Percentiles rank a stretch among this genome's conserved stretches.
Evolutionary conservation across 1,140 invertebrate species (phyloP).

Genomic region (Rhysida immarginata): DNA sequence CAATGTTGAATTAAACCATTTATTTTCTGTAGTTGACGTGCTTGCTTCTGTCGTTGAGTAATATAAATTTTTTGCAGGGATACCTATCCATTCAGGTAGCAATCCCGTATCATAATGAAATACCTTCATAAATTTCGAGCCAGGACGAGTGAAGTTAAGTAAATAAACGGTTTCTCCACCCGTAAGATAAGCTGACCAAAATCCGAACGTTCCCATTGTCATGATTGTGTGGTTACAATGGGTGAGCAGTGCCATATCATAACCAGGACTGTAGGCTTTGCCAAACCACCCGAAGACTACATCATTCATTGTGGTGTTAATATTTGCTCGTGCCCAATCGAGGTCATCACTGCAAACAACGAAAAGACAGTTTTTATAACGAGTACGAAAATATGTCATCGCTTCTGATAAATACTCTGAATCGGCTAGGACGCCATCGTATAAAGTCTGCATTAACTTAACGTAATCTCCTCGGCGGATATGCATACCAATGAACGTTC

Average conservation of each 20-base stretch:
- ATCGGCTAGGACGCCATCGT: conserved; percentile 34
- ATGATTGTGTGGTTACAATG: conserved; percentile 24
- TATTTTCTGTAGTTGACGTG: too few relatives aligned
- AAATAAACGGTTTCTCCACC: conserved; percentile 35
- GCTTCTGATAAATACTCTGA: conserved; percentile 38
- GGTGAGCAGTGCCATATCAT: conserved; percentile 25
- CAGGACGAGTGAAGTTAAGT: conserved; percentile 21
- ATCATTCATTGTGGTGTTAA: conserved; percentile 6
- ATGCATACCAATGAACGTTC: conserved; percentile 15
- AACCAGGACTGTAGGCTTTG: conserved; percentile 25
- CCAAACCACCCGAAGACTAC: background rate
- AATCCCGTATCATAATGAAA: background rate
- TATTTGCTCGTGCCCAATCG: conserved; percentile 35
- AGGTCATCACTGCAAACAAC: conserved; percentile 46
- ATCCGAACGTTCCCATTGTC: conserved; percentile 25
- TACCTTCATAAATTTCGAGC: background rate
- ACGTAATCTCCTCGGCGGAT: conserved; percentile 16
- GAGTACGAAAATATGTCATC: conserved; percentile 38
- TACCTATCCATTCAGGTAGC: conserved; percentile 3
- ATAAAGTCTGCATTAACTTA: conserved; percentile 31
- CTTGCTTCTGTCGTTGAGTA: too few relatives aligned
- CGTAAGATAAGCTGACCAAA: conserved; percentile 44
- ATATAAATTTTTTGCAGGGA: too few relatives aligned
- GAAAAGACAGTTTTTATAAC: conserved; percentile 35
- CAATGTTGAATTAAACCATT: too few relatives aligned